Evolutionary conservation across 2,888 invertebrate species (phyloP).

Genomic region (Ptychoptera contaminata): DNA sequence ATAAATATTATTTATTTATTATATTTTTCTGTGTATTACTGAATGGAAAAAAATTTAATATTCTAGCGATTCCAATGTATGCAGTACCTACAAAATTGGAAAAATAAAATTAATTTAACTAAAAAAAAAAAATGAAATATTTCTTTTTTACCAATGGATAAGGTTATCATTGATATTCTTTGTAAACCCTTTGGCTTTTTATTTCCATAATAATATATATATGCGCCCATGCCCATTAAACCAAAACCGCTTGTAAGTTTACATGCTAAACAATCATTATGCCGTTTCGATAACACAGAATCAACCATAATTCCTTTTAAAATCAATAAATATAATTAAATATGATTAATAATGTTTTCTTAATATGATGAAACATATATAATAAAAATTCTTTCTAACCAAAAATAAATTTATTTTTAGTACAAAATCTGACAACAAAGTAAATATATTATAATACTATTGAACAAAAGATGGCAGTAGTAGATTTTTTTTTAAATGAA

Average conservation of each 20-base stretch:
- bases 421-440: too few relatives aligned
- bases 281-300: constrained; percentile 16
- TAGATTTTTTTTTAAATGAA: too few relatives aligned
- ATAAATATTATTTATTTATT: neutral
- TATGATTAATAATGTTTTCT: too few relatives aligned
- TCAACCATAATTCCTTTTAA: too few relatives aligned
- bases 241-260: constrained; percentile 43
- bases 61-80: constrained; percentile 37
- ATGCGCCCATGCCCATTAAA: constrained; percentile 44
- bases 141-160: constrained; percentile 2
- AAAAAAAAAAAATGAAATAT: neutral
- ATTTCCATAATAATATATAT: constrained; percentile 38
- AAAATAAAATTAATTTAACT: neutral
- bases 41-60: constrained; percentile 25
- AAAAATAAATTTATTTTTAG: too few relatives aligned
- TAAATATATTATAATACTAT: too few relatives aligned
- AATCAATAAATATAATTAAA: too few relatives aligned
- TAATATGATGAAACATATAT: too few relatives aligned
- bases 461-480: too few relatives aligned
- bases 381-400: too few relatives aligned
- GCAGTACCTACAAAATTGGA: constrained; percentile 34
- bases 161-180: constrained; percentile 18
- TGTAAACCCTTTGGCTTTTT: constrained; percentile 35
- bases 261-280: constrained; percentile 42
- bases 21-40: neutral